Evolutionary conservation across 2,113 vertebrate genomes (phyloP).

Genomic region (Orcinus orca): DNA sequence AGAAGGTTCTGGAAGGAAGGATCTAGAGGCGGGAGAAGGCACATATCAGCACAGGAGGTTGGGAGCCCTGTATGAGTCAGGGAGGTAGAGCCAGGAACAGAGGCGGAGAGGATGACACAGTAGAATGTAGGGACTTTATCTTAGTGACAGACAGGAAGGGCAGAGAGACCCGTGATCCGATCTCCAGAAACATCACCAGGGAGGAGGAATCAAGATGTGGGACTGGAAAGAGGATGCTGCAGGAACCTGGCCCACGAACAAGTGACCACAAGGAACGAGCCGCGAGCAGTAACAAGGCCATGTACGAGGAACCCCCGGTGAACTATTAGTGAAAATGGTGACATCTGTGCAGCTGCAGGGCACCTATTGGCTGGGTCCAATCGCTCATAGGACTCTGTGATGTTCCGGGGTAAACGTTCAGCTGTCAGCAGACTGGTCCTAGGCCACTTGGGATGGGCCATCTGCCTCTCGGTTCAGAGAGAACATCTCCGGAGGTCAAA

Average conservation of each 20-base stretch:
- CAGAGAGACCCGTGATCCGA: not conserved
- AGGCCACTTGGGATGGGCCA: not conserved
- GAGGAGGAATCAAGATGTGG: not conserved
- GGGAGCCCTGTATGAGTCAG: not conserved
- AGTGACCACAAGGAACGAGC: not conserved
- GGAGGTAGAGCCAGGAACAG: not conserved
- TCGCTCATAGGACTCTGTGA: not conserved
- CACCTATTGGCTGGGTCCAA: not conserved
- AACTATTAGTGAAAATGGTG: not conserved
- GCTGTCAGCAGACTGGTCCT: not conserved
- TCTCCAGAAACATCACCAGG: not conserved
- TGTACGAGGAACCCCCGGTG: not conserved
- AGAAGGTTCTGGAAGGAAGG: not conserved
- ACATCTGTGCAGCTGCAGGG: not conserved
- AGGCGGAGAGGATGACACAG: not conserved
- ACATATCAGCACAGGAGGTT: not conserved
- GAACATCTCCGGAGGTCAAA: not conserved
- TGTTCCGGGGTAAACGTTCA: not conserved
- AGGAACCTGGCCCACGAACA: not conserved
- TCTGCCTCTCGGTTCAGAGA: not conserved
- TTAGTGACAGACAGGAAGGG: not conserved
- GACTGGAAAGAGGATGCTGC: not conserved
- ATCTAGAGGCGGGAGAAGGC: not conserved
- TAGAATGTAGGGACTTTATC: not conserved
- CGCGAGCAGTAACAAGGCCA: not conserved